Evolutionary conservation across 2,888 invertebrate species (phyloP), one percentile per base, ranked within the genome.

Genomic region (Eristalinus aeneus): DNA sequence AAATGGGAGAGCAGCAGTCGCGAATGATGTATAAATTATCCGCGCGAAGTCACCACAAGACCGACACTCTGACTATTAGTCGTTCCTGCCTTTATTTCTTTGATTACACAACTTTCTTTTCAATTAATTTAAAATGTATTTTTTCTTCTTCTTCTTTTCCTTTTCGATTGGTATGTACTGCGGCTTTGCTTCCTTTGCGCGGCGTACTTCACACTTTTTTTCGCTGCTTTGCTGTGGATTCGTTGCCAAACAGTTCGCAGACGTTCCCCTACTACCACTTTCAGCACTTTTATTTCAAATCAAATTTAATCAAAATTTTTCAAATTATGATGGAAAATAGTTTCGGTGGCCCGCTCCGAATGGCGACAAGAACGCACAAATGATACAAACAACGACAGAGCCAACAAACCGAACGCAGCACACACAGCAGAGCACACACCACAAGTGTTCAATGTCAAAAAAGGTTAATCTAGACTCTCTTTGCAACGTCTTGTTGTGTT

Each of bases 361-460:
- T 58, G 68, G 36, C 20, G 61, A 53, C 53, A 64, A 34, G 58
- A 74, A 80, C 46, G 20, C 22, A 61, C 73, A 16, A 27, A 27
- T 22, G 16, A 46, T 16, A 16, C 8, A 54, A 39, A 65, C 32
- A 54, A 20, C 46, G 16, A 73, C 75, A 65, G 20, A 20, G 39
- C 46, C 64, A 61, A 31, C 75, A 39, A 60, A 61, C 61, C 31
- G 67, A 63, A 12, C 64, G 34, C 46, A 46, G 16, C 46, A 65
- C 79, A 75, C 54, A 46, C 36, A 73, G 32, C 27, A 54, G 39
- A 78, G 32, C 32, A 56, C 63, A 80, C 32, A 53, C 65, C 64
- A 65, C 36, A 87, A 84, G 77, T 75, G 88, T 91, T 92, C 92
- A 92, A 92, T 92, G 92, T 92, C 92, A 92, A 90, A 91, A 91